Evolutionary conservation across 2,113 vertebrate genomes (phyloP), one percentile per base, ranked within the genome.

Genomic region (Podocnemis expansa): DNA sequence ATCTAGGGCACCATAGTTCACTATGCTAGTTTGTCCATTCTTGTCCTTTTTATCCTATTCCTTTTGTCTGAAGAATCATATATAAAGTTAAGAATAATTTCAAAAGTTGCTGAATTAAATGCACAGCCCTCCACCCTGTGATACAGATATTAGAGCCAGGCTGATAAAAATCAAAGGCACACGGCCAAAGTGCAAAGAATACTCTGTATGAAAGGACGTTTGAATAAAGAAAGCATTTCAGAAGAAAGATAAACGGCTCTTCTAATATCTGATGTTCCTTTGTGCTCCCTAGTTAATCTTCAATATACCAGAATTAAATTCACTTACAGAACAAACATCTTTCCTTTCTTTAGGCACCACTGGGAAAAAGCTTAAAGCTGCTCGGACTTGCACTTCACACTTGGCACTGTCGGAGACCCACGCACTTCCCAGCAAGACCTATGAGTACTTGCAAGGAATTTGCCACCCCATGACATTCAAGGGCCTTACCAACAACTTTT

Each of bases 131-230:
- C 79, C 56, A 90, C 91, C 85, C 24, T 52, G 75, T 93, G 85
- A 94, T 56, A 92, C 89, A 54, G 54, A 95, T 91, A 93, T 94
- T 80, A 94, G 43, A 94, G 49, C 41, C 51, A 91, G 87, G 56
- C 73, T 85, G 93, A 91, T 95, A 95, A 93, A 51, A 94, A 95
- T 96, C 83, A 91, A 92, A 94, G 82, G 67, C 89, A 58, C 41
- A 55, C 78, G 87, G 49, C 51, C 84, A 93, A 91, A 88, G 63
- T 96, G 81, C 80, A 94, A 95, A 96, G 52, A 96, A 41, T 10
- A 19, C 41, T 82, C 63, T 55, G 27, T 88, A 60, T 86, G 79
- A 95, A 95, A 93, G 80, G 47, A 63, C 38, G 94, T 91, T 78
- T 89, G 85, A 94, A 91, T 82, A 92, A 94, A 89, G 49, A 80